These are phyloP conservation scores for Temnothorax unifasciatus DNA, from an alignment of 2,888 invertebrate genomes.

Conservation along the genomic window DNA sequence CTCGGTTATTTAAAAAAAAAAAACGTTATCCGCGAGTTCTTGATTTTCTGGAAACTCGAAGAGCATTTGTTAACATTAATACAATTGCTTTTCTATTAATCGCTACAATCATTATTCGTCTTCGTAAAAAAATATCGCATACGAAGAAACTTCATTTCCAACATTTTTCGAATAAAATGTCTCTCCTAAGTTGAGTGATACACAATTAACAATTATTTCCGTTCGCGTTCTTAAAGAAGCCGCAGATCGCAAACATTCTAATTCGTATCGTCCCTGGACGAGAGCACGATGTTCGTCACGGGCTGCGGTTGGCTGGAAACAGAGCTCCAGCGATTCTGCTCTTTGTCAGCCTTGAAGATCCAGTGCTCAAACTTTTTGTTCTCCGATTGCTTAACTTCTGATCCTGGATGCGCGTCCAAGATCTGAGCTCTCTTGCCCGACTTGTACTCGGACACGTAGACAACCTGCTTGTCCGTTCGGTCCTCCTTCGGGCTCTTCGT, in stretches of 20 bases:
- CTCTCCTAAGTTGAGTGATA: not conserved
- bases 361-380: constrained; percentile 84
- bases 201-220: not conserved
- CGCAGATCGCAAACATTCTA: not conserved
- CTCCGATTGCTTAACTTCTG: constrained; percentile 61
- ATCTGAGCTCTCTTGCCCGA: constrained; percentile 72
- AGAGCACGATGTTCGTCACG: constrained; percentile 82
- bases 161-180: constrained; percentile 1
- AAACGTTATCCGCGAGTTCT: not conserved
- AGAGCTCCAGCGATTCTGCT: constrained; percentile 81
- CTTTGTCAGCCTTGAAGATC: constrained; percentile 80
- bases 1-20: constrained; percentile 12
- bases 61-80: constrained; percentile 12
- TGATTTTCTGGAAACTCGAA: constrained; percentile 6
- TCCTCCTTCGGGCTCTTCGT: constrained; percentile 81
- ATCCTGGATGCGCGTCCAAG: constrained; percentile 48
- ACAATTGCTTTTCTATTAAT: not conserved
- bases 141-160: not conserved
- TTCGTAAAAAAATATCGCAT: constrained; percentile 5
- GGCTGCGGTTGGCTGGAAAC: constrained; percentile 81
- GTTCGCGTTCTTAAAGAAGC: not conserved
- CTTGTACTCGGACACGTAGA: constrained; percentile 84
- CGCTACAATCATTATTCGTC: not conserved
- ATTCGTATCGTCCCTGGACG: constrained; percentile 77
- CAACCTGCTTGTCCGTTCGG: constrained; percentile 80